Percentiles rank a stretch among this genome's conserved stretches.
phyloP scores from a whole-genome alignment of 1,140 invertebrate species.

The Atta colombica region DNA sequence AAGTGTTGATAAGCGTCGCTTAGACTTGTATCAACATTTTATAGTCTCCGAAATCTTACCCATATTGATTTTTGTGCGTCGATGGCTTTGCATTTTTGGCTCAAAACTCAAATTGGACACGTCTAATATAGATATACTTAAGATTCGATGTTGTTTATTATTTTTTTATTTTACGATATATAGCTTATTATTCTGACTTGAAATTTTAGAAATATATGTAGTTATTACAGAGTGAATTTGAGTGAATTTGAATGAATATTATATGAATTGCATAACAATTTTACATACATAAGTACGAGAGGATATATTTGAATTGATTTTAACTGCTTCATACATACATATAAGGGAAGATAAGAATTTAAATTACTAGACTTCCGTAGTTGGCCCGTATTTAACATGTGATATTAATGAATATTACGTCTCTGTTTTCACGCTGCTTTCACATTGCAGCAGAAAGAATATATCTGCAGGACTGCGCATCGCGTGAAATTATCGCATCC shows the following conservation, averaged over 20 bases:
- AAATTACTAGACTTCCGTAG: conserved; percentile 24
- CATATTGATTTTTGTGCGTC: too few species aligned
- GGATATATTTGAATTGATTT: neutral
- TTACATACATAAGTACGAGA: neutral
- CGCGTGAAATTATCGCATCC: conserved; percentile 48
- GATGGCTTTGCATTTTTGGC: too few species aligned
- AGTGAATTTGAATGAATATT: too few species aligned
- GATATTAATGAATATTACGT: conserved; percentile 41
- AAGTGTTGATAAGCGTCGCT: too few species aligned
- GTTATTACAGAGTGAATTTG: too few species aligned
- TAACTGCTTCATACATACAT: neutral
- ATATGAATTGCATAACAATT: neutral
- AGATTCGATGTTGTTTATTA: neutral
- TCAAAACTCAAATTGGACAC: too few species aligned
- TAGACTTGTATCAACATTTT: too few species aligned
- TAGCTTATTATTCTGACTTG: neutral
- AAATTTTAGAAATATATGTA: conserved; percentile 2
- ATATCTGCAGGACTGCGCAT: conserved; percentile 14
- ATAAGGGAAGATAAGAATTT: conserved; percentile 35
- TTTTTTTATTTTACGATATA: neutral
- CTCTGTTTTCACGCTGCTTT: conserved; percentile 32
- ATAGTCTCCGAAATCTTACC: too few species aligned
- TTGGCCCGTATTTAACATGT: conserved; percentile 27
- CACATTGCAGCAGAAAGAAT: conserved; percentile 31
- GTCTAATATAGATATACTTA: neutral